These are phyloP conservation scores for Rattus norvegicus DNA, from an alignment of 2,113 vertebrate species.

Conservation along the genomic window DNA sequence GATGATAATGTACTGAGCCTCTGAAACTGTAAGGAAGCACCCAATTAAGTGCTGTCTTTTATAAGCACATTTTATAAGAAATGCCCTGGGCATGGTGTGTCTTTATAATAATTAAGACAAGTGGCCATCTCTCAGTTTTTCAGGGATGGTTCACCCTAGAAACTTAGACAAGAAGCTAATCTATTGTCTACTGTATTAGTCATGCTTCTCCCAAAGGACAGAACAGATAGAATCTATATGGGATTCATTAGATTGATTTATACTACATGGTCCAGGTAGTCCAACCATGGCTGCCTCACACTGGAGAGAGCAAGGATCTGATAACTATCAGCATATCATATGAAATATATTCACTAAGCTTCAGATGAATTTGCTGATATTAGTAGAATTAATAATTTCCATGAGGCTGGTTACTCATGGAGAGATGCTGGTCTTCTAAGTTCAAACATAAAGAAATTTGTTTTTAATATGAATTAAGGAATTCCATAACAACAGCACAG, in stretches of 20 bases:
- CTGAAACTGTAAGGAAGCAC: background rate
- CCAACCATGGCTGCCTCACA: background rate
- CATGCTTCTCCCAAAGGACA: background rate
- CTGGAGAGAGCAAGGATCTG: background rate
- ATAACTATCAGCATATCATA: background rate
- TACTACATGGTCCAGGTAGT: background rate
- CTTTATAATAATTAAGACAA: background rate
- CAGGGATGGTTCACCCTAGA: background rate
- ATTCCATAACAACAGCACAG: background rate
- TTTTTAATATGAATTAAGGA: background rate
- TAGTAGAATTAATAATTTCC: background rate
- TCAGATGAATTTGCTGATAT: background rate
- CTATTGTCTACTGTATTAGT: background rate
- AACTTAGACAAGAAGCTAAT: background rate
- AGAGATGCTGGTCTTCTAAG: background rate
- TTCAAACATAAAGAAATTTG: background rate
- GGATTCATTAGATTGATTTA: background rate
- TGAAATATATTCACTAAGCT: background rate
- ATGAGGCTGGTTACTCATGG: background rate
- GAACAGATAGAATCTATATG: background rate
- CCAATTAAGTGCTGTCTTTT: background rate
- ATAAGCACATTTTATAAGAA: background rate
- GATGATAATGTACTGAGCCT: background rate
- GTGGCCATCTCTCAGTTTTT: background rate
- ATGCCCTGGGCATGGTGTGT: background rate